Base-by-base conservation (phyloP, 2,888 invertebrate species). In the Dicyrtoma fusca region DNA sequence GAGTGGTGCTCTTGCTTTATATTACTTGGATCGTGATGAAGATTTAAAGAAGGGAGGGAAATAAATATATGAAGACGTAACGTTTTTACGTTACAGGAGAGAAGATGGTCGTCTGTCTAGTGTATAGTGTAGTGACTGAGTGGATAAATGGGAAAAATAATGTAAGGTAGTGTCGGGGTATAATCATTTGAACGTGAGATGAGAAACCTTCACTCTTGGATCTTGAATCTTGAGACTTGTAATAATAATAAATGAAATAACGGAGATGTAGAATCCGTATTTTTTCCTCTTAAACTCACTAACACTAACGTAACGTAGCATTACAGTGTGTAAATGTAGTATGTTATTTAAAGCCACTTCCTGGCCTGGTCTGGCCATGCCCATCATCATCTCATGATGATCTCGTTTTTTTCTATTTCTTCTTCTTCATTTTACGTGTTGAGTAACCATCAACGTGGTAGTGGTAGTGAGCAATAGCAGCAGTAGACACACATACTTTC, bases 131-230 rank as follows among this genome's bases (percentile, higher is more conserved):
- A n/a, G n/a, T n/a, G n/a, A n/a, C n/a, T n/a, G n/a, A n/a, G n/a
- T n/a, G n/a, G n/a, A n/a, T n/a, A n/a, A n/a, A n/a, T n/a, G 3
- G 34, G 3, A 34, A 34, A 34, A 34, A 34, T 5, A 8, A 34
- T 34, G 34, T 34, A 34, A 34, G n/a, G n/a, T n/a, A 34, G 34
- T 8, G 8, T 34, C 34, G 3, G 34, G 34, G 34, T 34, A 34
- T 34, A 34, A 34, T 34, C 17, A 61, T 19, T 42, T 42, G 17
- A 61, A 44, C 61, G 61, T 61, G 61, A 34, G 61, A 53, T 66
- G 53, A 21, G 42, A 42, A 66, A 66, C 66, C 66, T 66, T 66
- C 66, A 55, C 53, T 63, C 42, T 21, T 49, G 49, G 11, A 17
- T 49, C 17, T 49, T 49, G 49, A 14, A 17, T 49, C 17, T 49